phyloP scores from a whole-genome alignment of 2,797 vertebrate species.

The Gymnothorax reevesii region DNA sequence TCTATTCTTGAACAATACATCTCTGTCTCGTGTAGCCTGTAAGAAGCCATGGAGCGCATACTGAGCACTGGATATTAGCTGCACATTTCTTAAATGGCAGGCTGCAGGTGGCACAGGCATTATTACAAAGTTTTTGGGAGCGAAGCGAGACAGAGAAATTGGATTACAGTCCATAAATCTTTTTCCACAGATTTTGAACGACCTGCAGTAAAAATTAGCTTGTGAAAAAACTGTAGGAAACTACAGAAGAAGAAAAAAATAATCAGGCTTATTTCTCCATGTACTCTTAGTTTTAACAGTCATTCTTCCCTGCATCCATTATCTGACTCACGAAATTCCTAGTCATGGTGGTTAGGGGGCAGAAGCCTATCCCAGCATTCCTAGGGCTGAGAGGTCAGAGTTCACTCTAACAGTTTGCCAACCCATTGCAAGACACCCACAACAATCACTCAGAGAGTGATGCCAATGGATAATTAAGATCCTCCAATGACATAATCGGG shows the following conservation, averaged over 20 bases:
- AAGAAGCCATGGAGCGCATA: neutral
- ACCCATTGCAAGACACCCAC: too few relatives aligned
- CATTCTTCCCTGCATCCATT: neutral
- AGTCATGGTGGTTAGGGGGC: too few relatives aligned
- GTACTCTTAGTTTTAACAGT: neutral
- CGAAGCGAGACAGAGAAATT: neutral
- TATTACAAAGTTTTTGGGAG: conserved; percentile 16
- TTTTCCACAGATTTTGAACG: neutral
- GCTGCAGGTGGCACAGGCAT: conserved; percentile 8
- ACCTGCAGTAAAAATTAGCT: neutral
- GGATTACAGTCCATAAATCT: neutral
- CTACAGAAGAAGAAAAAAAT: neutral
- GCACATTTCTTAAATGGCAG: neutral
- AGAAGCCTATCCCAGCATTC: too few relatives aligned
- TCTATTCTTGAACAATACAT: neutral
- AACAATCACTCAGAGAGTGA: too few relatives aligned
- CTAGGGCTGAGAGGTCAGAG: too few relatives aligned
- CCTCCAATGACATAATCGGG: too few relatives aligned
- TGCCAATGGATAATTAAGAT: too few relatives aligned
- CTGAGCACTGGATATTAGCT: neutral
- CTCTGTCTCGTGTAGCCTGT: neutral
- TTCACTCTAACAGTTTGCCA: too few relatives aligned
- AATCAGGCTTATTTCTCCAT: neutral
- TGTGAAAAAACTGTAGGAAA: neutral
- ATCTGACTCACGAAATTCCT: too few relatives aligned